Evolutionary conservation across 2,888 invertebrate species (phyloP).

Genomic region (Aradus depressus): DNA sequence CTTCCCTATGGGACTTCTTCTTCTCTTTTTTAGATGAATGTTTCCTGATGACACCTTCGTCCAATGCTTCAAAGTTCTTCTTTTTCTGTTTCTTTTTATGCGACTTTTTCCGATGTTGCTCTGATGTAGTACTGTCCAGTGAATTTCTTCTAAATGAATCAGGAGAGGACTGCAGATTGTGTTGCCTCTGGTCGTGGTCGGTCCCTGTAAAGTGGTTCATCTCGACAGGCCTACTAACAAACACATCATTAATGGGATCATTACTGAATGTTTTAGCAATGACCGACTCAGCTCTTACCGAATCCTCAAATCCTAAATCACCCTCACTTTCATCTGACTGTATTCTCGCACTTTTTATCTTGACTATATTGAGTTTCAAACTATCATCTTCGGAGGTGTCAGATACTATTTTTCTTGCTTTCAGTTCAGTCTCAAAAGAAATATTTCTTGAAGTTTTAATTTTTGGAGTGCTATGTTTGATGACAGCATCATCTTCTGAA

Average conservation of each 20-base stretch:
- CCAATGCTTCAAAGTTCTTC: conserved; percentile 50
- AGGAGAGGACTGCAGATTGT: conserved; percentile 25
- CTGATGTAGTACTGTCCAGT: conserved; percentile 24
- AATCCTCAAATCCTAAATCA: conserved; percentile 42
- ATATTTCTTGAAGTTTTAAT: conserved; percentile 25
- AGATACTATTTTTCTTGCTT: conserved; percentile 29
- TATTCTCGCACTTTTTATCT: conserved; percentile 30
- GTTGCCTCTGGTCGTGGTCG: conserved; percentile 23
- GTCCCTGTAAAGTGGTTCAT: conserved; percentile 27
- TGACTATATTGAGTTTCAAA: conserved; percentile 23
- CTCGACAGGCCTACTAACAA: conserved; percentile 26
- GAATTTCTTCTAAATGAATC: conserved; percentile 27
- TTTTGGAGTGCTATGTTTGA: conserved; percentile 25
- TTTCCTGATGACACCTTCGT: conserved; percentile 40
- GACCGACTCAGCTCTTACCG: conserved; percentile 30
- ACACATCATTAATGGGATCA: conserved; percentile 30
- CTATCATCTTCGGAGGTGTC: conserved; percentile 30
- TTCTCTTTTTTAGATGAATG: conserved; percentile 39
- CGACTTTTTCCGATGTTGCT: conserved; percentile 48
- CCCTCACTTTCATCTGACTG: conserved; percentile 42
- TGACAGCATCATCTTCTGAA: conserved; percentile 50
- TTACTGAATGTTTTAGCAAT: conserved; percentile 33
- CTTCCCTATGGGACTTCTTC: conserved; percentile 34
- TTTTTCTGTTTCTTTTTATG: conserved; percentile 78
- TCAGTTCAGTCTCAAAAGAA: conserved; percentile 25